These are phyloP conservation scores for Drosophila erecta DNA, from an alignment of 1,140 invertebrate genomes.

Conservation along the genomic window DNA sequence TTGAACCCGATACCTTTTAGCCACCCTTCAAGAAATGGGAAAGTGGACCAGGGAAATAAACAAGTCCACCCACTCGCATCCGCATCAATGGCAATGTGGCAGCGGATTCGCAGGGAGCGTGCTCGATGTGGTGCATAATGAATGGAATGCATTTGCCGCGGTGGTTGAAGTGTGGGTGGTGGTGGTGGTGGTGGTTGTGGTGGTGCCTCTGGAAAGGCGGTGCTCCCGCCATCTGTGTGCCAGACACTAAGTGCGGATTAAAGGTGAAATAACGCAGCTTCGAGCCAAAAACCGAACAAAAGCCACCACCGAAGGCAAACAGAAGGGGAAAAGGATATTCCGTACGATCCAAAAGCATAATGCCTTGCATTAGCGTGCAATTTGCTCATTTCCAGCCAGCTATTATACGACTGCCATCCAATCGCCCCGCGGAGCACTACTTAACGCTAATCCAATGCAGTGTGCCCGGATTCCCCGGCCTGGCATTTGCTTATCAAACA, in stretches of 20 bases:
- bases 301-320: constrained; percentile 50
- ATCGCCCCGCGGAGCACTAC: constrained; percentile 30
- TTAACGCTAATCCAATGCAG: constrained; percentile 59
- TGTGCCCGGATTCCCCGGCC: constrained; percentile 21
- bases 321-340: constrained; percentile 7
- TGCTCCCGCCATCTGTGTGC: constrained; percentile 38
- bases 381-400: constrained; percentile 79
- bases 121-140: constrained; percentile 59
- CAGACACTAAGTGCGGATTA: constrained; percentile 73
- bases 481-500: constrained; percentile 81
- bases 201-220: not conserved
- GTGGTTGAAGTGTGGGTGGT: constrained; percentile 36
- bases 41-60: constrained; percentile 35
- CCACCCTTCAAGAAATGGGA: constrained; percentile 17
- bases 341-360: constrained; percentile 65
- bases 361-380: constrained; percentile 80
- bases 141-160: constrained; percentile 62
- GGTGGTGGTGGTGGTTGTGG: constrained; percentile 25
- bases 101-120: constrained; percentile 33
- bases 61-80: constrained; percentile 20
- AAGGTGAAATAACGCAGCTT: constrained; percentile 75
- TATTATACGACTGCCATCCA: constrained; percentile 28
- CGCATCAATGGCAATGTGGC: constrained; percentile 44
- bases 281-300: constrained; percentile 16
- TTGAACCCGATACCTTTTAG: constrained; percentile 31